A percentile compares a stretch with the other conserved stretches of the same genome.
phyloP scores from a whole-genome alignment of 2,888 invertebrate species.

The Idaea straminata region DNA sequence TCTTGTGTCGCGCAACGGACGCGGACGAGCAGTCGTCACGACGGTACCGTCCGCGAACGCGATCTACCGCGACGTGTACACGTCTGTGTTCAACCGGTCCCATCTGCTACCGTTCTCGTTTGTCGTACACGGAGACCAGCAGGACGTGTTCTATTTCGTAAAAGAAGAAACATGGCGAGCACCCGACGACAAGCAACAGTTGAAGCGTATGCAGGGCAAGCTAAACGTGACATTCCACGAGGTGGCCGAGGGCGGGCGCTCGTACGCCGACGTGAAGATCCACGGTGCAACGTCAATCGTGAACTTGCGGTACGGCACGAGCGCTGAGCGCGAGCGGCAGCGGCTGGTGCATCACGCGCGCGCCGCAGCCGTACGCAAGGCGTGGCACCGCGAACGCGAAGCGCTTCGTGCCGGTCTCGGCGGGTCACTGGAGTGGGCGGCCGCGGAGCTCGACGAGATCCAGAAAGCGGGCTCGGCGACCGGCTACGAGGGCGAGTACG shows the following conservation, averaged over 20 bases:
- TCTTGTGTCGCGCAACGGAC: constrained; percentile 88
- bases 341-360: constrained; percentile 95
- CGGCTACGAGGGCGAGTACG: constrained; percentile 94
- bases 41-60: constrained; percentile 94
- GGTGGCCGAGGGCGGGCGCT: constrained; percentile 86
- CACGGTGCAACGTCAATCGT: constrained; percentile 94
- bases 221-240: constrained; percentile 96
- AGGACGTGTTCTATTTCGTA: constrained; percentile 95
- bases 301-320: constrained; percentile 96
- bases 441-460: constrained; percentile 93
- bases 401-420: constrained; percentile 88
- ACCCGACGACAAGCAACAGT: constrained; percentile 91
- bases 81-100: constrained; percentile 94
- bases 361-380: constrained; percentile 90
- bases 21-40: constrained; percentile 90
- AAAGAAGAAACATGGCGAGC: constrained; percentile 95
- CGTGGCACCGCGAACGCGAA: constrained; percentile 96
- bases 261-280: constrained; percentile 93
- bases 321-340: constrained; percentile 92
- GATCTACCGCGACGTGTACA: constrained; percentile 94
- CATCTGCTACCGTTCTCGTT: constrained; percentile 92
- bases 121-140: constrained; percentile 92
- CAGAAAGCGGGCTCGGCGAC: constrained; percentile 90
- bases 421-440: constrained; percentile 91
- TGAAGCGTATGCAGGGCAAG: constrained; percentile 93